Evolutionary conservation across 2,888 invertebrate species (phyloP).

Genomic region (Drosophila austrosaltans): DNA sequence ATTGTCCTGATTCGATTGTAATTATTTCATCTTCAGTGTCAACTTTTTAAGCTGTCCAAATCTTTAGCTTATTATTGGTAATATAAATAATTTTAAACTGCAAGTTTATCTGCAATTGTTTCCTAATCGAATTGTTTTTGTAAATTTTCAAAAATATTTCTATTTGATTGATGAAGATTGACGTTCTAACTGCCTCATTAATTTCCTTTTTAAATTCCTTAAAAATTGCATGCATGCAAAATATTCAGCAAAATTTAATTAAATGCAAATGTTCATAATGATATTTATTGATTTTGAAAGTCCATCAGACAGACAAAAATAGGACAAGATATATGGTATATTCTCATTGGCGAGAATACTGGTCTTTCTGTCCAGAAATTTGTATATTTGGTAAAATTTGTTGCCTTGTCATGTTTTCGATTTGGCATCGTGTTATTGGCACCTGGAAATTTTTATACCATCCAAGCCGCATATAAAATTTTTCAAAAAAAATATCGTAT

Average conservation of each 20-base stretch:
- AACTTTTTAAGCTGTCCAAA: too few species aligned
- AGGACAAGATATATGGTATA: slow-evolving; percentile 27
- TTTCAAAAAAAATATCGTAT: slow-evolving; percentile 22
- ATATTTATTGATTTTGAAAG: slow-evolving; percentile 50
- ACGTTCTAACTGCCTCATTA: slow-evolving; percentile 66
- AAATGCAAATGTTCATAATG: slow-evolving; percentile 62
- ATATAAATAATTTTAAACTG: too few species aligned
- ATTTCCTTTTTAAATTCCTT: slow-evolving; percentile 47
- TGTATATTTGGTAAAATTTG: slow-evolving; percentile 9
- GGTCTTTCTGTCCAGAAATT: slow-evolving; percentile 23
- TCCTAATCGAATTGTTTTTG: slow-evolving; percentile 35
- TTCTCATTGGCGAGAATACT: too few species aligned
- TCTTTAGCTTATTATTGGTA: too few species aligned
- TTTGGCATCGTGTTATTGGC: slow-evolving; percentile 17
- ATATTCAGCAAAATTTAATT: slow-evolving; percentile 56
- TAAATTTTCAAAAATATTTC: slow-evolving; percentile 27
- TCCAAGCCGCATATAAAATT: slow-evolving; percentile 14
- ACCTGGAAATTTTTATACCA: slow-evolving; percentile 41
- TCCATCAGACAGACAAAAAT: slow-evolving; percentile 25
- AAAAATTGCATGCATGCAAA: slow-evolving; percentile 41
- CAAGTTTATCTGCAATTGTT: not conserved
- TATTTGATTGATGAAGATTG: slow-evolving; percentile 69
- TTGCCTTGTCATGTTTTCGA: slow-evolving; percentile 34
- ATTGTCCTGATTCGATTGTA: too few species aligned
- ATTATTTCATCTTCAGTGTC: too few species aligned